Evolutionary conservation across 1,140 invertebrate genomes (phyloP), one percentile per base, ranked within the genome.

Genomic region (Bombyx mandarina): DNA sequence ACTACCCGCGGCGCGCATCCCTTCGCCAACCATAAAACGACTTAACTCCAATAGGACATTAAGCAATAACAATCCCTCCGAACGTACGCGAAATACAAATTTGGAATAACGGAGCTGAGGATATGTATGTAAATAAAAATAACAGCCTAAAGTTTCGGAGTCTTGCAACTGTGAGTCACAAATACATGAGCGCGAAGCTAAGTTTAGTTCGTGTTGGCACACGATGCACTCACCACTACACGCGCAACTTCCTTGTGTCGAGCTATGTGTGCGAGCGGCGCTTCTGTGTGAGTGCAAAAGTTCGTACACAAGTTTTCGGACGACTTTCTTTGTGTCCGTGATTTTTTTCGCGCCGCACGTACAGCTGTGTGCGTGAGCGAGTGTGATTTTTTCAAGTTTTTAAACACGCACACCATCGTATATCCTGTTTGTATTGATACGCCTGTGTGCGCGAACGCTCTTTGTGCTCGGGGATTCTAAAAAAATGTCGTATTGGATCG

Each of bases 401-500:
- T 81, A 71, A 66, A 63, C 35, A 26, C 45, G 8, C 46, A 74
- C 76, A 57, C 77, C 73, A 75, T 78, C 73, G 62, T 18, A 9
- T 58, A 53, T 54, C 42, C 49, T 42, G 60, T 64, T 62, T 74
- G 77, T 74, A 73, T 75, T 70, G 80, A 73, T 58, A 71, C 66
- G 52, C 58, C 45, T 67, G 62, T 75, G 57, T 65, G 71, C 54
- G 50, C 67, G 75, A 76, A 70, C 75, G 81, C 74, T 78, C 82
- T 86, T 83, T 85, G 80, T 85, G 79, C 80, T 72, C 61, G 67
- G 80, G 79, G 77, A 79, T 83, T 80, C 80, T 83, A 86, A 86
- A 86, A 49, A 86, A 86, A 86, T 84, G 80, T 86, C 84, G 82
- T 87, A 85, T 87, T 85, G 79, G 82, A 85, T 87, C 84, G 83